Evolutionary conservation across 1,140 invertebrate genomes (phyloP).

Genomic region (Aradophagus sp.): DNA sequence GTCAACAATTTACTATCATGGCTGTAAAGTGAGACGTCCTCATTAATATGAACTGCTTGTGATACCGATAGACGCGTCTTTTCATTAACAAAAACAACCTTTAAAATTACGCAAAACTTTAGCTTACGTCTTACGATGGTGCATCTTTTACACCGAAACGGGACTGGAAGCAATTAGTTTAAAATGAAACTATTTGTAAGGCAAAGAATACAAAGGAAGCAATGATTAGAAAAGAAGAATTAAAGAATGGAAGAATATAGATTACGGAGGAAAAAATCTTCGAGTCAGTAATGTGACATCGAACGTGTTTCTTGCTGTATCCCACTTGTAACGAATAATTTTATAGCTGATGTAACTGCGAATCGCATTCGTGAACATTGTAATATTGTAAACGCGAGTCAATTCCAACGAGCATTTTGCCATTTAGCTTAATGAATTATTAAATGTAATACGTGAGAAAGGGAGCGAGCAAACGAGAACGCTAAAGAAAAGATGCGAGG

Average conservation of each 20-base stretch:
- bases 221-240: too few relatives aligned
- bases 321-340: constrained; percentile 35
- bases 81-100: constrained; percentile 25
- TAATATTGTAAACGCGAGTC: constrained; percentile 73
- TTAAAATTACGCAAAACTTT: constrained; percentile 20
- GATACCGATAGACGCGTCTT: constrained; percentile 44
- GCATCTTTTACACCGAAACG: constrained; percentile 19
- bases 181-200: too few relatives aligned
- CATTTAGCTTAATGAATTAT: constrained; percentile 73
- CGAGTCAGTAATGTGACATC: too few relatives aligned
- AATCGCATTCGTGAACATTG: constrained; percentile 53
- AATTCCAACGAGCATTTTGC: constrained; percentile 75
- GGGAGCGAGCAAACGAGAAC: constrained; percentile 12
- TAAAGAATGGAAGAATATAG: too few relatives aligned
- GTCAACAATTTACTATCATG: constrained; percentile 44
- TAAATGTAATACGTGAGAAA: constrained; percentile 63
- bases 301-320: too few relatives aligned
- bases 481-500: constrained; percentile 34
- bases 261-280: too few relatives aligned
- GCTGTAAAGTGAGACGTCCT: constrained; percentile 53
- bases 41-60: constrained; percentile 51
- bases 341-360: constrained; percentile 52
- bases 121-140: constrained; percentile 24
- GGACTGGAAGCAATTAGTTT: constrained; percentile 30
- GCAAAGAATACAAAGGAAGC: too few relatives aligned